Evolutionary conservation across 2,113 vertebrate species (phyloP), one percentile per base, ranked within the genome.

Genomic region (Carettochelys insculpta): DNA sequence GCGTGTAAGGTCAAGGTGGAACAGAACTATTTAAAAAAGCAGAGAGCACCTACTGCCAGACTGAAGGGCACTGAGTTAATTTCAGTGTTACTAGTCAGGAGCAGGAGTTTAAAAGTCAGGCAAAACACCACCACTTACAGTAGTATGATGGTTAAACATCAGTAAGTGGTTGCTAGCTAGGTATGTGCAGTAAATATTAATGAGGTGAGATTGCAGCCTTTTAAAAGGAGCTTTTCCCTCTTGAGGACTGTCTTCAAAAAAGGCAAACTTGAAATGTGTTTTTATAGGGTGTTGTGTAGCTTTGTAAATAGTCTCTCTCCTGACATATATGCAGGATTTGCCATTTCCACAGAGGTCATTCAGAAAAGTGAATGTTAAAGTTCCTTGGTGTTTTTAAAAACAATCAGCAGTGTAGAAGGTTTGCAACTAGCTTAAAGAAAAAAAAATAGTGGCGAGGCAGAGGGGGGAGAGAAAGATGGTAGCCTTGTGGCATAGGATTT

Each of bases 31-130:
- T 71, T 76, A 83, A 85, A 29, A 9, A 1, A 38, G 0, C 34
- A 90, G 79, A 65, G 53, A 82, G 77, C 92, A 65, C 86, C 24
- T 91, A 50, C 78, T 16, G 9, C 53, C 45, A 54, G 45, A 87
- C 83, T 87, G 61, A 80, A 94, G 71, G 19, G 52, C 38, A 45
- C 38, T 7, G n/a, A 88, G 85, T 90, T 95, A 73, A 91, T 87
- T 80, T 92, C 51, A 11, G 45, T 90, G 91, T 65, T 91, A 94
- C 76, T 16, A 71, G 71, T 82, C 90, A 90, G 50, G 84, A 90
- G 45, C 83, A 25, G 31, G 43, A 85, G 90, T 85, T 52, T 86
- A 68, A 91, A 43, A 43, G 4, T 82, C 84, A 43, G 7, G 54
- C 54, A 53, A 88, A 3, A 80, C 89, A 68, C 34, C 4, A 3